These are phyloP conservation scores for Branchellion lobata DNA, from an alignment of 2,888 invertebrate species.

Conservation along the genomic window DNA sequence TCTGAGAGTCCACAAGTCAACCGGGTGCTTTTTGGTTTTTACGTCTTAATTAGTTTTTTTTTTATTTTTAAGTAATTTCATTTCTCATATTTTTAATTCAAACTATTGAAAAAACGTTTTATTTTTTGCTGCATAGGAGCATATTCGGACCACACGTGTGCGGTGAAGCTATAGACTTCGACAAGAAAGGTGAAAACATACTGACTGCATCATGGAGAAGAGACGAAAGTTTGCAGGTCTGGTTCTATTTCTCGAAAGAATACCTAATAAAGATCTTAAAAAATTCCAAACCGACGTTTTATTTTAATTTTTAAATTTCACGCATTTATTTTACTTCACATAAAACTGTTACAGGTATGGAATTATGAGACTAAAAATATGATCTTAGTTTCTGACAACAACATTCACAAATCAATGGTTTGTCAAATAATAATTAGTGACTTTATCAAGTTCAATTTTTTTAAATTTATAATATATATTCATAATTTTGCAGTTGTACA, in stretches of 20 bases:
- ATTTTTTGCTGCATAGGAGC: too few relatives aligned
- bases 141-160: constrained; percentile 26
- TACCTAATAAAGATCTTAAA: too few relatives aligned
- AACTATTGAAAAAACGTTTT: too few relatives aligned
- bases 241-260: background rate
- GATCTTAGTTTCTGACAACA: constrained; percentile 6
- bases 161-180: constrained; percentile 26
- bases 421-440: too few relatives aligned
- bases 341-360: background rate
- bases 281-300: background rate
- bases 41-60: too few relatives aligned
- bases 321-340: background rate
- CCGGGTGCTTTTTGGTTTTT: too few relatives aligned
- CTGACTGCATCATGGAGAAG: constrained; percentile 28
- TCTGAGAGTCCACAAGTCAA: background rate
- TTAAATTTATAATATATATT: background rate
- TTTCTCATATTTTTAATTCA: too few relatives aligned
- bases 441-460: too few relatives aligned
- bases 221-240: constrained; percentile 12
- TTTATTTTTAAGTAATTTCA: background rate
- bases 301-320: background rate
- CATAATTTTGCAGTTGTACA: constrained; percentile 13
- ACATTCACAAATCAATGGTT: background rate
- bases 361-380: background rate
- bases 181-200: background rate